Base-by-base conservation (phyloP, 23 tunicate species). In the Phallusia fumigata region DNA sequence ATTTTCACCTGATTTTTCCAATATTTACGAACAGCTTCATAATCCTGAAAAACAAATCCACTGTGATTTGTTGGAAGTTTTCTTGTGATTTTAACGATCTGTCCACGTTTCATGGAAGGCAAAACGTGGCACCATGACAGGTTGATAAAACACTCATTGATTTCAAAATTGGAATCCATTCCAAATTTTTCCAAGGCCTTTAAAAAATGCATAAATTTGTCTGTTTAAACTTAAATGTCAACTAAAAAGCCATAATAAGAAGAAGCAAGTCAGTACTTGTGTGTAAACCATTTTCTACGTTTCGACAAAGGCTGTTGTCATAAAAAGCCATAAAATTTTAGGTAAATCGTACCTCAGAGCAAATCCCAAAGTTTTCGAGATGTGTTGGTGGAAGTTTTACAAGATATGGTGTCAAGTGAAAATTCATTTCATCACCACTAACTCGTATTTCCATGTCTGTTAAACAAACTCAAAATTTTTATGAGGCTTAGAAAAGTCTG, bases 91-190 rank as follows among this genome's bases (percentile, higher is more conserved):
- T 52, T 73, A 35, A 92, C 86, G 31, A 92, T 33, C 76, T 92
- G 92, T 0, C 89, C 97, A 18, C 83, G 78, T 64, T 84, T 92
- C 97, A 92, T 92, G 0, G 82, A 78, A 30, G 97, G 97, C 64
- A 92, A 33, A 16, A 92, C 35, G 77, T 92, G 97, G 65, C 97
- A 92, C 92, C 92, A 87, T 0, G 75, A 52, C 31, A 78, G 80
- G 65, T 87, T 89, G 44, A 92, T 92, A 2, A 88, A 84, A 53
- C 44, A 53, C 72, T 87, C 88, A 31, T 81, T 78, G 0, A 91
- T 91, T 1, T 34, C 51, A 45, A 64, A 82, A 36, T 87, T 73
- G 0, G 73, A 21, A 30, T 86, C 81, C 15, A 35, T 50, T 64
- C 52, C 19, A 80, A 91, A 91, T 24, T 78, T 86, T 74, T 87